A percentile compares a stretch with the other conserved stretches of the same genome.
phyloP scores from a whole-genome alignment of 1,140 invertebrate species.

The Neodiprion fabricii region DNA sequence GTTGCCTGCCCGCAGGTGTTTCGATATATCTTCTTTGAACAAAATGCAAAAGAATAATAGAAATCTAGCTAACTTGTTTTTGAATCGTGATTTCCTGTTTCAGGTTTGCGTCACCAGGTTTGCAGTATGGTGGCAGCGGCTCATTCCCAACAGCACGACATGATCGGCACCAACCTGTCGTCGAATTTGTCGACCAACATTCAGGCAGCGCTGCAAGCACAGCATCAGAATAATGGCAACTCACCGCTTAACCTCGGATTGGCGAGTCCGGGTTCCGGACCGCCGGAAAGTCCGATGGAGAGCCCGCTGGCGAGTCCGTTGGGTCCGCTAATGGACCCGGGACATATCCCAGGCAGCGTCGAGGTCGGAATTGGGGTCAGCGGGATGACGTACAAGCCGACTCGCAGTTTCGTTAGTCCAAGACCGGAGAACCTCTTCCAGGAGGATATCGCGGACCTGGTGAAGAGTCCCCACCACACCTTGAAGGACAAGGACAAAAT shows the following conservation, averaged over 20 bases:
- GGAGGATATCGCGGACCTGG: slow-evolving; percentile 68
- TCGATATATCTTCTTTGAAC: too few relatives aligned
- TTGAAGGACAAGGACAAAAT: slow-evolving; percentile 61
- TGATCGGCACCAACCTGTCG: slow-evolving; percentile 57
- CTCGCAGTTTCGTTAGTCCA: slow-evolving; percentile 65
- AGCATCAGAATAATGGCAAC: slow-evolving; percentile 63
- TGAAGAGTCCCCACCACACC: slow-evolving; percentile 60
- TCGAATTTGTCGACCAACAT: slow-evolving; percentile 54
- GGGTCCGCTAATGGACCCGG: slow-evolving; percentile 54
- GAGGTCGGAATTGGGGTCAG: slow-evolving; percentile 69
- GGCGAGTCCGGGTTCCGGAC: slow-evolving; percentile 60
- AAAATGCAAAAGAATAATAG: too few relatives aligned
- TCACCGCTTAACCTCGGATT: slow-evolving; percentile 63
- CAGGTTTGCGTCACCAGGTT: slow-evolving; percentile 74
- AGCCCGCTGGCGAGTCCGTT: slow-evolving; percentile 63
- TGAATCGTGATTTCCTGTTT: neutral
- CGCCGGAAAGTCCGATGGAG: slow-evolving; percentile 59
- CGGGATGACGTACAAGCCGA: slow-evolving; percentile 72
- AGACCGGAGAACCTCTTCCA: slow-evolving; percentile 70
- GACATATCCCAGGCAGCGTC: slow-evolving; percentile 58
- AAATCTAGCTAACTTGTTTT: too few relatives aligned
- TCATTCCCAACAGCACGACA: slow-evolving; percentile 66
- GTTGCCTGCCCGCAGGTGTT: too few relatives aligned
- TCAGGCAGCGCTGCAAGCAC: slow-evolving; percentile 60
- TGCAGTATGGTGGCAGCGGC: slow-evolving; percentile 74